These are phyloP conservation scores for Irena cyanogastra DNA, from an alignment of 2,113 vertebrate species.

Conservation along the genomic window DNA sequence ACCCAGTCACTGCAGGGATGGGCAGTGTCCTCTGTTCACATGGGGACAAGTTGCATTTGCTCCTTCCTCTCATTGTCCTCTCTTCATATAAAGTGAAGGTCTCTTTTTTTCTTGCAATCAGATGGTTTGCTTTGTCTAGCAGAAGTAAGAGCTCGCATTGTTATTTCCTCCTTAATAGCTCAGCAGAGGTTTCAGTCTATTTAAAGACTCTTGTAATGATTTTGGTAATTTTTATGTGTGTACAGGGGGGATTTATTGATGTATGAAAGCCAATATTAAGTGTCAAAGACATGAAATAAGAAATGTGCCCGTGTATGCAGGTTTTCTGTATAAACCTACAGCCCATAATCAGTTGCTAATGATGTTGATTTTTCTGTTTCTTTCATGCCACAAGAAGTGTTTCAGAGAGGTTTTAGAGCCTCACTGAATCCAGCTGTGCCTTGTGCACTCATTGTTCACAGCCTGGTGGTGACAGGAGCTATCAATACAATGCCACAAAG, in stretches of 20 bases:
- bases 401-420: background rate
- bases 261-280: background rate
- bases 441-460: background rate
- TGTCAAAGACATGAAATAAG: background rate
- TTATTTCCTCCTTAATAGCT: slow-evolving; percentile 31
- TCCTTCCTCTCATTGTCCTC: background rate
- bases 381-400: background rate
- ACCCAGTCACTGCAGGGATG: background rate
- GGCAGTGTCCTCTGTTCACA: background rate
- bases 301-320: background rate
- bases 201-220: slow-evolving; percentile 10
- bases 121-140: background rate
- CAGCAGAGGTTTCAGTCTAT: slow-evolving; percentile 20
- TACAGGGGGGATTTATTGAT: background rate
- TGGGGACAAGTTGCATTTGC: background rate
- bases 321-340: background rate
- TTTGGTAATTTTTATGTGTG: background rate
- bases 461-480: background rate
- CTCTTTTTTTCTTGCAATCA: background rate
- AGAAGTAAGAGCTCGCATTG: background rate
- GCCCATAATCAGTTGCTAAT: background rate
- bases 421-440: background rate
- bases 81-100: background rate
- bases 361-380: background rate
- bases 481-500: background rate